These are phyloP conservation scores for Zaprionus ornatus DNA, from an alignment of 1,140 invertebrate species.

Conservation along the genomic window DNA sequence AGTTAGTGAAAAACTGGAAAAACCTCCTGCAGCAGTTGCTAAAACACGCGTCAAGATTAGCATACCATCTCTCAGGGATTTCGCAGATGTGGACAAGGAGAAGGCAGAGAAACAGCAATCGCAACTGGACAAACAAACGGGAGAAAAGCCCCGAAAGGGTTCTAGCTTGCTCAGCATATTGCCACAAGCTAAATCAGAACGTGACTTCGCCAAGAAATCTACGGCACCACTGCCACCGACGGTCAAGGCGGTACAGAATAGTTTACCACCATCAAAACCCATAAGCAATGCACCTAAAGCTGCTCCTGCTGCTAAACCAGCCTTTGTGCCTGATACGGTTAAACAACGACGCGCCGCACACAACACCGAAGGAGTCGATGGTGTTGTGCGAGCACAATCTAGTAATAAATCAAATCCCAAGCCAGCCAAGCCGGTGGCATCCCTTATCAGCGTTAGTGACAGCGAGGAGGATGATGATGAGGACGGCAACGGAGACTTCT, in stretches of 20 bases:
- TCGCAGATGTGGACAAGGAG: conserved; percentile 85
- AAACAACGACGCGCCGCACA: conserved; percentile 67
- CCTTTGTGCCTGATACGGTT: conserved; percentile 76
- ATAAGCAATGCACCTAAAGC: not conserved
- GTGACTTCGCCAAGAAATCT: conserved; percentile 69
- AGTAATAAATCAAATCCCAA: conserved; percentile 5
- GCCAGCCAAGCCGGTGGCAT: conserved; percentile 4
- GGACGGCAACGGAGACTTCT: conserved; percentile 84
- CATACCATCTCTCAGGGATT: conserved; percentile 84
- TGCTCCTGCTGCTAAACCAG: conserved; percentile 4
- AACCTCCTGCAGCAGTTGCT: conserved; percentile 50
- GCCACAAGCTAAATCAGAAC: conserved; percentile 85
- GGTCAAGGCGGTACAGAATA: not conserved
- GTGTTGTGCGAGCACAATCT: conserved; percentile 13
- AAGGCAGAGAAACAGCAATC: conserved; percentile 74
- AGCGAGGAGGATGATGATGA: conserved; percentile 79
- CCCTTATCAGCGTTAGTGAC: conserved; percentile 78
- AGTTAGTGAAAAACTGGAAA: conserved; percentile 47
- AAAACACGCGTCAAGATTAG: conserved; percentile 79
- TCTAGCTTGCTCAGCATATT: conserved; percentile 85
- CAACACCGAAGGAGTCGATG: conserved; percentile 73
- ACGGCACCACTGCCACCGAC: not conserved
- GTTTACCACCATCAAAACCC: not conserved
- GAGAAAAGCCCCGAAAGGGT: conserved; percentile 50
- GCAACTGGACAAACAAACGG: conserved; percentile 55